phyloP scores from a whole-genome alignment of 2,113 vertebrate species.

The Colistium nudipinnis region DNA sequence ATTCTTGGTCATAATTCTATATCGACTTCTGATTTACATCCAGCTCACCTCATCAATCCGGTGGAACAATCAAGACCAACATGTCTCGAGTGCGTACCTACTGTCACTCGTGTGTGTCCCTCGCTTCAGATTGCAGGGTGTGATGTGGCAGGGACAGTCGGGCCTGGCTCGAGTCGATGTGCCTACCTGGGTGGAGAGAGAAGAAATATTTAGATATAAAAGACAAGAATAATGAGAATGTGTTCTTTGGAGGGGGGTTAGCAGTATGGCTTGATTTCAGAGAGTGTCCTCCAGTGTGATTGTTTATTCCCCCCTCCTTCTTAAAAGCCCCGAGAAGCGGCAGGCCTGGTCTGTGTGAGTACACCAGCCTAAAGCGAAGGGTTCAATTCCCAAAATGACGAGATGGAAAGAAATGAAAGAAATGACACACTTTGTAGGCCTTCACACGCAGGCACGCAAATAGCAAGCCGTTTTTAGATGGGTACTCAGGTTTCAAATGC shows the following conservation, averaged over 20 bases:
- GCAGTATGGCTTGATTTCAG: background rate
- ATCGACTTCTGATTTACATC: background rate
- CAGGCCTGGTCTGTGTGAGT: background rate
- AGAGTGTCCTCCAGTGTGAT: background rate
- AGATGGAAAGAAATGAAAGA: slow-evolving; percentile 57
- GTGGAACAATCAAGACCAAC: no score
- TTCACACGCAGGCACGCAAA: slow-evolving; percentile 17
- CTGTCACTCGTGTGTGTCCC: no score
- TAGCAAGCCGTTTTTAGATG: slow-evolving; percentile 29
- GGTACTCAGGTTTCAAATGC: slow-evolving; percentile 34
- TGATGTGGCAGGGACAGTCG: slow-evolving; percentile 33
- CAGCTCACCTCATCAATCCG: no score
- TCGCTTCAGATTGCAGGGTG: slow-evolving; percentile 8
- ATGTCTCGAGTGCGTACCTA: background rate
- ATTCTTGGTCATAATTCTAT: background rate
- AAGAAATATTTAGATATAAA: background rate
- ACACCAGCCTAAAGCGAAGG: slow-evolving; percentile 7
- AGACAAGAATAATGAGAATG: background rate
- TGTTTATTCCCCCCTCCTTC: background rate
- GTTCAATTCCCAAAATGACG: slow-evolving; percentile 22
- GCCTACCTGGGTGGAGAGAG: background rate
- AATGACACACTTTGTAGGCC: slow-evolving; percentile 46
- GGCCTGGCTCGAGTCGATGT: slow-evolving; percentile 3
- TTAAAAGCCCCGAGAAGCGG: background rate
- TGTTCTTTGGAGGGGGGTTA: background rate